A percentile compares a stretch with the other conserved stretches of the same genome.
phyloP scores from a whole-genome alignment of 2,888 invertebrate genomes.

The Ametastegia equiseti region DNA sequence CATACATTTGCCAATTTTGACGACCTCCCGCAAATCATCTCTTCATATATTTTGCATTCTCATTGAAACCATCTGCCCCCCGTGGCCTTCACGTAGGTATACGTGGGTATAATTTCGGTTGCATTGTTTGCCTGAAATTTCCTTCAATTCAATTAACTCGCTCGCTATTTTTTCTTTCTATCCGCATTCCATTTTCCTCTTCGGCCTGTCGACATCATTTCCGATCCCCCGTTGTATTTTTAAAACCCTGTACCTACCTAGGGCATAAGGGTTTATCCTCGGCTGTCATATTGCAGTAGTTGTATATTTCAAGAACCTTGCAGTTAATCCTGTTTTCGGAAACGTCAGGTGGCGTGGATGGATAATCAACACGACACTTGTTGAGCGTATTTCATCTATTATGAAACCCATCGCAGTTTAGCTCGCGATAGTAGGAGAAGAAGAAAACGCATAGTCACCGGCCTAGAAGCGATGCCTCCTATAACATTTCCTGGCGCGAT shows the following conservation, averaged over 20 bases:
- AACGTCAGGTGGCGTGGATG: background rate
- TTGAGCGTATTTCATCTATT: background rate
- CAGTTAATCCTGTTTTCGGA: conserved; percentile 8
- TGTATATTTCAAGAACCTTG: background rate
- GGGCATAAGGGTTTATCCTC: background rate
- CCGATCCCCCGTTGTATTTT: background rate
- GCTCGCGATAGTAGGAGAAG: background rate
- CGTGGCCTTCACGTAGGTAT: background rate
- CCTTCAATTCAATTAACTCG: background rate
- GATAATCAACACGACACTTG: background rate
- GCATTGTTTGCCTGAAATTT: background rate
- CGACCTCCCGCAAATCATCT: no score
- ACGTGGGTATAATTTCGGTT: background rate
- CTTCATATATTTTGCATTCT: no score
- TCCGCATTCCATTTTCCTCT: background rate
- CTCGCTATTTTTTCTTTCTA: background rate
- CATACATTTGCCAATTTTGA: no score
- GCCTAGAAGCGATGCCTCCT: background rate
- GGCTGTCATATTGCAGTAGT: background rate
- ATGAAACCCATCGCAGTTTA: background rate
- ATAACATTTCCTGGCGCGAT: background rate
- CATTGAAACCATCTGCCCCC: no score
- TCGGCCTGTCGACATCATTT: background rate
- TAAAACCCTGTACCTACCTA: background rate
- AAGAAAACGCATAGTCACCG: background rate